phyloP scores from a whole-genome alignment of 1,140 invertebrate species.

The Drosophila kepulauana region DNA sequence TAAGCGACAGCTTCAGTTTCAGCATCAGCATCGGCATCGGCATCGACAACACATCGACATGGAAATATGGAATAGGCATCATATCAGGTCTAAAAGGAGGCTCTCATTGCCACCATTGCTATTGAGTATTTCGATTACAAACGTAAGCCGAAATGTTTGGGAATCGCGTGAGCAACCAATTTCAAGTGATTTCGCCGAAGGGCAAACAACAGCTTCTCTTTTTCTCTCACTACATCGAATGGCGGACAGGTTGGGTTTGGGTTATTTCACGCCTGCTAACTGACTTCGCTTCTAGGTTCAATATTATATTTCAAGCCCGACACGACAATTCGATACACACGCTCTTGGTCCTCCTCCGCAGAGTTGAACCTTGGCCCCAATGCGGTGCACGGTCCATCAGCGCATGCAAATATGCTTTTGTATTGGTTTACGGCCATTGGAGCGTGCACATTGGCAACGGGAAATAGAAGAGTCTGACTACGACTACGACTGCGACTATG shows the following conservation, averaged over 20 bases:
- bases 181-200: slow-evolving; percentile 58
- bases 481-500: background rate
- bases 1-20: slow-evolving; percentile 27
- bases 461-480: slow-evolving; percentile 27
- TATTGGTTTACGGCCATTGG: slow-evolving; percentile 79
- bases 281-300: slow-evolving; percentile 48
- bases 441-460: slow-evolving; percentile 61
- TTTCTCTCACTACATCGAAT: background rate
- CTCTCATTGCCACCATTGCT: slow-evolving; percentile 28
- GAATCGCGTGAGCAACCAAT: slow-evolving; percentile 48
- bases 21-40: slow-evolving; percentile 3
- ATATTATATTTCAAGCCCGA: slow-evolving; percentile 74
- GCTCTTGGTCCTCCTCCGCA: slow-evolving; percentile 2
- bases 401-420: slow-evolving; percentile 81
- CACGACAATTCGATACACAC: slow-evolving; percentile 56
- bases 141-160: slow-evolving; percentile 49
- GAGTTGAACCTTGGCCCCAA: slow-evolving; percentile 12
- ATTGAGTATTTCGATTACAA: slow-evolving; percentile 56
- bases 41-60: slow-evolving; percentile 26
- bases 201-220: background rate
- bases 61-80: slow-evolving; percentile 51
- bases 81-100: slow-evolving; percentile 27
- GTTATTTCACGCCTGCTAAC: slow-evolving; percentile 54
- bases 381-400: slow-evolving; percentile 68
- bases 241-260: slow-evolving; percentile 17